Evolutionary conservation across 2,113 vertebrate genomes (phyloP).

Genomic region (Bungarus multicinctus): DNA sequence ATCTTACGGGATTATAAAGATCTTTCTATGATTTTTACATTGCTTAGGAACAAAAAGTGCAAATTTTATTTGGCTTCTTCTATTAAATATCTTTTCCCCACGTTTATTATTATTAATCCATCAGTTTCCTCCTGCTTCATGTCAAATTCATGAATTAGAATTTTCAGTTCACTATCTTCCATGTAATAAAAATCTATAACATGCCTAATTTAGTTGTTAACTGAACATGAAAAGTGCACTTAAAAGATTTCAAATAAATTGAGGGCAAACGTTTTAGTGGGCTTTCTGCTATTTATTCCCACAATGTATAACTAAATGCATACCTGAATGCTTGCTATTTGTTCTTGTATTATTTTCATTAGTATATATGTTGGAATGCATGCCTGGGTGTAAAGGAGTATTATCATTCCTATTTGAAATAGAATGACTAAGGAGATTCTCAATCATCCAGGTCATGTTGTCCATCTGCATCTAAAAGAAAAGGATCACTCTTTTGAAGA

Average conservation of each 20-base stretch:
- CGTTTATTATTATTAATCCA: not conserved
- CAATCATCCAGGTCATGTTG: not conserved
- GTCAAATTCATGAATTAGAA: slow-evolving; percentile 1
- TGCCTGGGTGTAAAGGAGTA: not conserved
- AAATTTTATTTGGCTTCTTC: not conserved
- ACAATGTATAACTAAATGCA: not conserved
- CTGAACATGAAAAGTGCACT: not conserved
- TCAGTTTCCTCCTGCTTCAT: slow-evolving; percentile 14
- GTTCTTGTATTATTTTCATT: not conserved
- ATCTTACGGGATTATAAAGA: not conserved
- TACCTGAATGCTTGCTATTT: not conserved
- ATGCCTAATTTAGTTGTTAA: not conserved
- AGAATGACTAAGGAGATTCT: not conserved
- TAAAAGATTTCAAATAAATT: not conserved
- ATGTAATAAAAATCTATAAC: not conserved
- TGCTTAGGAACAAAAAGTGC: not conserved
- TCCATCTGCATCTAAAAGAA: not conserved
- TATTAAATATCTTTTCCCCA: not conserved
- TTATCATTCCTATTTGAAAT: not conserved
- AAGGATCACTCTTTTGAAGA: not conserved
- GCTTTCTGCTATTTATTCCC: not conserved
- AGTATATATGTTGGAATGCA: not conserved
- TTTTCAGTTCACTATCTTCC: slow-evolving; percentile 9
- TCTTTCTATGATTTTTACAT: not conserved
- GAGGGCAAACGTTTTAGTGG: not conserved